Evolutionary conservation across 2,113 vertebrate genomes (phyloP), one percentile per base, ranked within the genome.

Genomic region (Monarcha castaneiventris): DNA sequence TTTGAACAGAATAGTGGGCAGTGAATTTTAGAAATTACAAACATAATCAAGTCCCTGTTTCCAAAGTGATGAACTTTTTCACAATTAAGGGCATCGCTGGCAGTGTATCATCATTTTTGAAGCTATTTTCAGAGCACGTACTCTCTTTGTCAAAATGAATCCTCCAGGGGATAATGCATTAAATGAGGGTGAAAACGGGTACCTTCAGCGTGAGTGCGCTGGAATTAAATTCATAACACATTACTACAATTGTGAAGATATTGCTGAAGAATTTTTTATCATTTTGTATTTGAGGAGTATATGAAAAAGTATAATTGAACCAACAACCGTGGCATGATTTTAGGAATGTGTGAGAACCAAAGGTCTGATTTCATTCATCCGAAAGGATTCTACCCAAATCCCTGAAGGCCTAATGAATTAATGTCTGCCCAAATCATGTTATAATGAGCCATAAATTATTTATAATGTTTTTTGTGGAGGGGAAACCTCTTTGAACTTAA

Each of bases 401-500:
- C 94, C 96, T 74, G 55, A 88, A 91, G 92, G 84, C 75, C 75
- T 66, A 63, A 80, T 78, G 48, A 90, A 84, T 81, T 77, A 71
- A 61, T 68, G 92, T 96, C 94, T 92, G 41, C 46, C 52, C n/a
- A 78, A 86, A 89, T 93, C 79, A 87, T 35, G 76, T 77, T 95
- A 63, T 86, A 83, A 94, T 56, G 51, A 94, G 30, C 26, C 52
- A 46, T 89, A 68, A 94, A 78, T 71, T 90, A 78, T 88, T 92
- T 67, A 43, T 68, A 30, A 58, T 80, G 30, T 25, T 11, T 85
- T 85, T 37, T 92, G 33, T 84, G 41, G 44, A 79, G 76, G 14
- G 5, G 41, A 90, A 93, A 18, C 17, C 55, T 88, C 83, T 84
- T 86, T 56, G 71, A 93, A 76, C 32, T 54, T 82, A 10, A 54